These are phyloP conservation scores for Drosophila subquinaria DNA, from an alignment of 2,888 invertebrate species.

Conservation along the genomic window DNA sequence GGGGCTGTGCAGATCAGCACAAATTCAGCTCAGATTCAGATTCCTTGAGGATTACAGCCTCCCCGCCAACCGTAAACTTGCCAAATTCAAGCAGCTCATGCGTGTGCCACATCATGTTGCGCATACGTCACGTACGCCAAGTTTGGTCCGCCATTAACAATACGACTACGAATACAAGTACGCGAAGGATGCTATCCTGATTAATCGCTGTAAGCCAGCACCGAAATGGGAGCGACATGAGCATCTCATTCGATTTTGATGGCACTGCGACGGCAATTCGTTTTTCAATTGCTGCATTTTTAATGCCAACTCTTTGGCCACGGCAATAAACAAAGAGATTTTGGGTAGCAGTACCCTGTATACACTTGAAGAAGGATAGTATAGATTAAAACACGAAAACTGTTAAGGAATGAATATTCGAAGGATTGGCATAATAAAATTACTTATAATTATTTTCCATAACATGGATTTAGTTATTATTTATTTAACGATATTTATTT, in stretches of 20 bases:
- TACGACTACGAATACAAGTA: conserved; percentile 6
- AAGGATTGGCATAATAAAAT: too few species aligned
- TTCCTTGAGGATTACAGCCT: conserved; percentile 39
- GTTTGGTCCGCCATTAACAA: conserved; percentile 42
- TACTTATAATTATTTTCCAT: too few species aligned
- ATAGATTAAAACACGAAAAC: background rate
- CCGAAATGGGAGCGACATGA: conserved; percentile 5
- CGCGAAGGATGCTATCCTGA: conserved; percentile 42
- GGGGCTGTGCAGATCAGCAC: conserved; percentile 2
- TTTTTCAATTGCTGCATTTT: conserved; percentile 80
- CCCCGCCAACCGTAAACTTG: conserved; percentile 38
- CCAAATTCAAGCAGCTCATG: conserved; percentile 41
- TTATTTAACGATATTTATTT: too few species aligned
- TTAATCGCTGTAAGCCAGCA: conserved; percentile 61
- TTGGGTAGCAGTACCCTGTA: conserved; percentile 4
- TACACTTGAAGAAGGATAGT: background rate
- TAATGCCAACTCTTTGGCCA: conserved; percentile 51
- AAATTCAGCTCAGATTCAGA: conserved; percentile 7
- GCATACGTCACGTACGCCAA: conserved; percentile 54
- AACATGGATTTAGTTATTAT: too few species aligned
- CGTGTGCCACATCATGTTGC: conserved; percentile 45
- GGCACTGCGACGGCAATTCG: conserved; percentile 64
- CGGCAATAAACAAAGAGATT: conserved; percentile 44
- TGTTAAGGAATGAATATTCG: background rate
- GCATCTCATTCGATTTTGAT: conserved; percentile 72